Percentiles rank a stretch among this genome's conserved stretches.
Evolutionary conservation across 2,113 vertebrate genomes (phyloP).

Genomic region (Carassius auratus): DNA sequence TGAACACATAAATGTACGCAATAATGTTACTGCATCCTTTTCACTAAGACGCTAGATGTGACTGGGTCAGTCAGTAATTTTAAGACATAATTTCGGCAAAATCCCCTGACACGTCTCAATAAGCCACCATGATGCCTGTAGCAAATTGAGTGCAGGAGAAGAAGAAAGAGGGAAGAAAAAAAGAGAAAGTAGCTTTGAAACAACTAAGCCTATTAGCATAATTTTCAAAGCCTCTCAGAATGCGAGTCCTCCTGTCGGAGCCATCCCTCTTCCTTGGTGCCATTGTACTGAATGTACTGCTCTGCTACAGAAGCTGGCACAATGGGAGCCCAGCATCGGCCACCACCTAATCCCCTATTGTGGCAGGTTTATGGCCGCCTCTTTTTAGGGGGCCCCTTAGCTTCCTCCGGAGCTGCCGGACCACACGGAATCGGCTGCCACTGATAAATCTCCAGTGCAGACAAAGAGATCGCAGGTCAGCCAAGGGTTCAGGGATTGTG

Average conservation of each 20-base stretch:
- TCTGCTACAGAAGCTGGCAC: slow-evolving; percentile 55
- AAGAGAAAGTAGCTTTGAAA: slow-evolving; percentile 55
- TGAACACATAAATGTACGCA: neutral
- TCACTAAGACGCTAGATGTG: slow-evolving; percentile 28
- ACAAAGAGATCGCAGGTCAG: slow-evolving; percentile 59
- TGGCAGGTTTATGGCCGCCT: slow-evolving; percentile 56
- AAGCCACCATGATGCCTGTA: slow-evolving; percentile 57
- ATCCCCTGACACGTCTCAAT: slow-evolving; percentile 58
- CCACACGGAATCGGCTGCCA: slow-evolving; percentile 59
- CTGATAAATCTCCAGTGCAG: slow-evolving; percentile 61
- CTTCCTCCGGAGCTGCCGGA: slow-evolving; percentile 54
- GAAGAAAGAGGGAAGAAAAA: slow-evolving; percentile 49
- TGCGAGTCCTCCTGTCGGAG: slow-evolving; percentile 45
- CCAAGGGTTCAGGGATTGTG: slow-evolving; percentile 60
- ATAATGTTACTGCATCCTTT: slow-evolving; percentile 26
- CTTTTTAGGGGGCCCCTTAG: slow-evolving; percentile 38
- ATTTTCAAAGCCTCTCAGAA: slow-evolving; percentile 61
- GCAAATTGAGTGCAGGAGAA: slow-evolving; percentile 52
- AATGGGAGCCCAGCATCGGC: slow-evolving; percentile 56
- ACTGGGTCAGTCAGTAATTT: slow-evolving; percentile 54
- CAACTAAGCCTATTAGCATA: slow-evolving; percentile 64
- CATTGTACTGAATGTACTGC: slow-evolving; percentile 56
- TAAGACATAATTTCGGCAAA: slow-evolving; percentile 48
- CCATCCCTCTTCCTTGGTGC: slow-evolving; percentile 50
- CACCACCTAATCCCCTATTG: slow-evolving; percentile 61